Conservation (phyloP, 2,113 vertebrate species). For the Eretmochelys imbricata region DNA sequence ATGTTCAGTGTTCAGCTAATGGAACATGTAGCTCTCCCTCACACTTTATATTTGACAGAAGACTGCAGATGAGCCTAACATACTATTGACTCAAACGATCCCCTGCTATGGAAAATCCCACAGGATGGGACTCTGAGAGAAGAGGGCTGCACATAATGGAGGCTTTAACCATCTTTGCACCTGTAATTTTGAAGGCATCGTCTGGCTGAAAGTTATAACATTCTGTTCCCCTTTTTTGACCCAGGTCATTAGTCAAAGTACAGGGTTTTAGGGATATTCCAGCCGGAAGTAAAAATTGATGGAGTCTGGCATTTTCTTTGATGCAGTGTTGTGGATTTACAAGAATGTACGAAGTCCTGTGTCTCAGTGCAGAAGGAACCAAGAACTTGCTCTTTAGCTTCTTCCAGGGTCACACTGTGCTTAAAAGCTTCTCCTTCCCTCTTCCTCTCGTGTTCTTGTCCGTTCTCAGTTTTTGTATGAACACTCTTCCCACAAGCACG, state of each 20-base stretch:
- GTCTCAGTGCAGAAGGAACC: not conserved
- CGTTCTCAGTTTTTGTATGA: not conserved
- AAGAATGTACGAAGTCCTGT: not conserved
- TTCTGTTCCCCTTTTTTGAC: not conserved
- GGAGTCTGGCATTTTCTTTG: not conserved
- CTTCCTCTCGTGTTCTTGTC: not conserved
- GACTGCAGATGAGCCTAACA: not conserved
- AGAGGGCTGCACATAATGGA: not conserved
- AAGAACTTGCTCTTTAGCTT: not conserved
- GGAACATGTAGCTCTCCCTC: not conserved
- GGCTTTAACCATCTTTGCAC: not conserved
- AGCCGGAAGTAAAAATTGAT: not conserved
- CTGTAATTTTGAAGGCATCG: not conserved
- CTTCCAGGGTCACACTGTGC: not conserved
- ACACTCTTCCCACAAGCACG: not conserved
- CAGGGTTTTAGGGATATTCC: not conserved
- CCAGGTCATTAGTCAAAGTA: not conserved
- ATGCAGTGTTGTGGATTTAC: not conserved
- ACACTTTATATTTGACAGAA: not conserved
- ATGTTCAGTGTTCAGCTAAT: conserved; percentile 32
- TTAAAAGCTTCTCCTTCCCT: not conserved
- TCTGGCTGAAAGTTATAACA: not conserved
- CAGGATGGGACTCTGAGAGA: not conserved
- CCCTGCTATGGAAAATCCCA: not conserved
- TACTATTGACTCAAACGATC: not conserved